Percentiles rank a stretch among this genome's conserved stretches.
phyloP scores from a whole-genome alignment of 35 echinoderm and acorn worm species.

The Lytechinus pictus region DNA sequence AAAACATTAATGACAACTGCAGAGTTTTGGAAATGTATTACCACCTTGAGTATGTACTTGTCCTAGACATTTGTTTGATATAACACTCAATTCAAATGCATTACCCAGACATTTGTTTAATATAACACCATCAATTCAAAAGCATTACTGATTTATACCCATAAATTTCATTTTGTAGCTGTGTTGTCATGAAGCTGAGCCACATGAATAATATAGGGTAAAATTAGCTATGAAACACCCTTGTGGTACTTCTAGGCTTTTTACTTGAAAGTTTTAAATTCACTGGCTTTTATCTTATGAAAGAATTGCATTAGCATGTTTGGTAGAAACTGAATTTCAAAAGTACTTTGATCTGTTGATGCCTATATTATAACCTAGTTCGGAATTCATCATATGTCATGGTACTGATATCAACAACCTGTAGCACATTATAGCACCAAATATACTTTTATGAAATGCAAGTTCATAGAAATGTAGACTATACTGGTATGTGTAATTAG shows the following conservation, averaged over 20 bases:
- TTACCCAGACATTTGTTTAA: not conserved
- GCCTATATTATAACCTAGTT: not conserved
- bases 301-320: not conserved
- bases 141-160: not conserved
- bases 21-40: not conserved
- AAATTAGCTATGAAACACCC: not conserved
- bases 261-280: not conserved
- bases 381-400: not conserved
- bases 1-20: not conserved
- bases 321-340: not conserved
- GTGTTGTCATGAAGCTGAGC: not conserved
- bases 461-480: not conserved
- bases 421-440: no score
- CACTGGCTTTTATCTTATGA: not conserved
- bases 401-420: not conserved
- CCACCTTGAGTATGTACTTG: not conserved
- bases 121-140: not conserved
- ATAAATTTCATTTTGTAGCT: not conserved
- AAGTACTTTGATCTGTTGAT: not conserved
- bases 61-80: not conserved
- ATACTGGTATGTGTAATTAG: not conserved
- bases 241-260: not conserved
- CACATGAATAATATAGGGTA: no score
- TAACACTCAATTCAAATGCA: not conserved
- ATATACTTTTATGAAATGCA: not conserved